phyloP scores from a whole-genome alignment of 2,888 invertebrate genomes.

The Epirrita christyi region DNA sequence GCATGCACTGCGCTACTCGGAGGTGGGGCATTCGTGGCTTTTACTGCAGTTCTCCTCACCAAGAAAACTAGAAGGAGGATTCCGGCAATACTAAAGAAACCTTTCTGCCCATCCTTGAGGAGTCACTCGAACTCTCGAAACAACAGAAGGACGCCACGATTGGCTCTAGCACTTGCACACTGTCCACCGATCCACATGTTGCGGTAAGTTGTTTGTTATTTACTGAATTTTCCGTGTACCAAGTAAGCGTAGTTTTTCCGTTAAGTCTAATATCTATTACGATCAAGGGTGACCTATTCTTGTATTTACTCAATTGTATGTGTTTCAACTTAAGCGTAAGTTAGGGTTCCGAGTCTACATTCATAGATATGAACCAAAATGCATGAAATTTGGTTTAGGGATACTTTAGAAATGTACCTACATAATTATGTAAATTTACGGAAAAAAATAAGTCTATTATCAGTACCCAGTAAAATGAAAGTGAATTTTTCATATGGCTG shows the following conservation, averaged over 20 bases:
- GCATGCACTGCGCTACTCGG: constrained; percentile 77
- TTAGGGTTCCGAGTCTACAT: too few relatives aligned
- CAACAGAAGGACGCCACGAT: constrained; percentile 75
- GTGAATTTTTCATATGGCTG: too few relatives aligned
- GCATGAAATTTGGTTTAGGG: too few relatives aligned
- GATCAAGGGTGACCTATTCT: too few relatives aligned
- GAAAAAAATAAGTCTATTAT: too few relatives aligned
- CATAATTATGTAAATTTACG: too few relatives aligned
- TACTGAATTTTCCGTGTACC: neutral
- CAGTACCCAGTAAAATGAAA: too few relatives aligned
- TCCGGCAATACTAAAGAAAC: constrained; percentile 76
- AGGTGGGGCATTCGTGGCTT: constrained; percentile 84
- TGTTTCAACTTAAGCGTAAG: too few relatives aligned
- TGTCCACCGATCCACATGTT: constrained; percentile 79
- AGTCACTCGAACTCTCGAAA: constrained; percentile 66
- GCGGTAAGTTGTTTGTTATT: constrained; percentile 51
- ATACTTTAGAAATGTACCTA: too few relatives aligned
- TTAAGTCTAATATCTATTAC: too few relatives aligned
- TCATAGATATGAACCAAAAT: too few relatives aligned
- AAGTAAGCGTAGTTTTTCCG: neutral
- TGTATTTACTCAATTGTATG: neutral
- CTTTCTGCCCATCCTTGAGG: constrained; percentile 72
- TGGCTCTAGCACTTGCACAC: constrained; percentile 73
- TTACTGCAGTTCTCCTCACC: constrained; percentile 87
- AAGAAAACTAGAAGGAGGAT: constrained; percentile 70